Conservation (phyloP, 2,797 vertebrate species). For the Poecilia velifera region DNA sequence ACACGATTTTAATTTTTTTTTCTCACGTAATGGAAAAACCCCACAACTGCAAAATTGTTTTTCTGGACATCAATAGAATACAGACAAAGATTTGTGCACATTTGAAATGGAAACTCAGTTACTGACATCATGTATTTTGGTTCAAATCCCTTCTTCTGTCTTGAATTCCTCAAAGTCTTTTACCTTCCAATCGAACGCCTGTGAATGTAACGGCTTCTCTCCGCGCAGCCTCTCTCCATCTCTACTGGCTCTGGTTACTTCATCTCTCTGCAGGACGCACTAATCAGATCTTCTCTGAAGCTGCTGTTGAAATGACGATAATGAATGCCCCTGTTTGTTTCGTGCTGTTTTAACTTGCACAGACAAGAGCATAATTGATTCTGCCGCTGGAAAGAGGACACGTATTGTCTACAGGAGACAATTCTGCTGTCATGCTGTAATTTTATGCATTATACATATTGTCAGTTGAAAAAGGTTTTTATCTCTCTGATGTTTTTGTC, state of each 20-base stretch:
- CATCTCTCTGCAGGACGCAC: slow-evolving; percentile 8
- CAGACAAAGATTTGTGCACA: no score
- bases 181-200: slow-evolving; percentile 3
- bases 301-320: slow-evolving; percentile 29
- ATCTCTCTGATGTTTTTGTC: slow-evolving; percentile 4
- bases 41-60: no score
- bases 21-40: no score
- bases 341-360: slow-evolving; percentile 48
- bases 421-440: slow-evolving; percentile 9
- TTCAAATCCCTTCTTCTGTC: not conserved
- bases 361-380: slow-evolving; percentile 34
- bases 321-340: slow-evolving; percentile 49
- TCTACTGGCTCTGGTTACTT: not conserved
- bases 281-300: slow-evolving; percentile 53
- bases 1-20: no score
- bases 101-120: no score
- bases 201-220: not conserved
- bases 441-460: not conserved
- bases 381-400: slow-evolving; percentile 20
- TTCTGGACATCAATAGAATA: no score
- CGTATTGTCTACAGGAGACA: slow-evolving; percentile 20
- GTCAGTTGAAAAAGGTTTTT: slow-evolving; percentile 15
- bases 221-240: not conserved
- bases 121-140: not conserved
- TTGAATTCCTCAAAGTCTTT: slow-evolving; percentile 3